Percentiles rank a stretch among this genome's conserved stretches.
phyloP scores from a whole-genome alignment of 2,113 vertebrate species.

The Rhadina sibilatrix region DNA sequence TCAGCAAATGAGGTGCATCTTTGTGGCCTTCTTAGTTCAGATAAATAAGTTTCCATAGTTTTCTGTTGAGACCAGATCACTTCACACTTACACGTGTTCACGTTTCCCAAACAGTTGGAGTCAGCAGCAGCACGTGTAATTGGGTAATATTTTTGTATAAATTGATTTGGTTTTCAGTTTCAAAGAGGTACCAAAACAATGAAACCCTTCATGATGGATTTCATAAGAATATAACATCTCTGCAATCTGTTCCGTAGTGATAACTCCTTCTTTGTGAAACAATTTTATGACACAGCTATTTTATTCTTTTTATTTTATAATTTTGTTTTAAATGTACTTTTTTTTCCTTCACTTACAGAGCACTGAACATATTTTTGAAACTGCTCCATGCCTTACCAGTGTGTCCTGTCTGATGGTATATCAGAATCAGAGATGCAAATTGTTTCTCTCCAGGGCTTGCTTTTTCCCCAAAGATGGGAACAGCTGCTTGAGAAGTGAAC shows the following conservation, averaged over 20 bases:
- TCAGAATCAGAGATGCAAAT: background rate
- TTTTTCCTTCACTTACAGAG: background rate
- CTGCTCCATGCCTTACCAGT: background rate
- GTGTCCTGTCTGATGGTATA: accelerated
- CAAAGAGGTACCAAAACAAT: background rate
- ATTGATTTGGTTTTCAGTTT: background rate
- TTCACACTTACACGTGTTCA: background rate
- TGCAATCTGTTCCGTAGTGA: background rate
- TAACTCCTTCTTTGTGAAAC: background rate
- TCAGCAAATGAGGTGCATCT: background rate
- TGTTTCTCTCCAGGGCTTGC: background rate
- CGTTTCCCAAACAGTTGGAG: background rate
- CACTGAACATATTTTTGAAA: background rate
- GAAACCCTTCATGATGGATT: background rate
- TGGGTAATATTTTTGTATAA: background rate
- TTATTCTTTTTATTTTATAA: background rate
- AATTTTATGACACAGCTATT: background rate
- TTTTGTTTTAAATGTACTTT: background rate
- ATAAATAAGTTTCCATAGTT: background rate
- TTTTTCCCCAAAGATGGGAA: background rate
- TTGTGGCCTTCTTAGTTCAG: background rate
- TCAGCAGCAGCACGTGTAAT: background rate
- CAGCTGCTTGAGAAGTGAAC: background rate
- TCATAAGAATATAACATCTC: background rate
- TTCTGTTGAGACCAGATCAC: background rate